phyloP scores from a whole-genome alignment of 2,113 vertebrate genomes.

The Montifringilla adamsi region DNA sequence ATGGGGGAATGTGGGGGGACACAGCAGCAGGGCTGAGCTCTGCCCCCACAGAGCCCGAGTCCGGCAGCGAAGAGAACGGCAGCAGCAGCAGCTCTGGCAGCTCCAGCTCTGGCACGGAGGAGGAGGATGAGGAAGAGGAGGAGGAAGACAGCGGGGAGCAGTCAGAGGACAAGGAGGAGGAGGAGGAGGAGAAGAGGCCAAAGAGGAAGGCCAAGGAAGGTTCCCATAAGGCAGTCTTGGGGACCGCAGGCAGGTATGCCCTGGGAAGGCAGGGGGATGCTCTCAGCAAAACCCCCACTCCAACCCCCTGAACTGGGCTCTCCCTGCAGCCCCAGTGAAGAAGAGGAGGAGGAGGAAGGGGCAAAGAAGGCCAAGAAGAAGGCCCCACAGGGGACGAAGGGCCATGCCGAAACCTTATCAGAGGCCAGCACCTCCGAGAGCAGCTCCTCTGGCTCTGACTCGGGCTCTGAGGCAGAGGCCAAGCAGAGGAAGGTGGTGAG shows the following conservation, averaged over 20 bases:
- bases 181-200: constrained; percentile 73
- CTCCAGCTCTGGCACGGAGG: constrained; percentile 75
- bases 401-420: constrained; percentile 75
- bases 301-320: neutral
- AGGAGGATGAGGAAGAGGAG: constrained; percentile 77
- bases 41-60: constrained; percentile 79
- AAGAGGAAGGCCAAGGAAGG: constrained; percentile 72
- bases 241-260: constrained; percentile 71
- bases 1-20: neutral
- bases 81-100: constrained; percentile 54
- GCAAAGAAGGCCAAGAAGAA: constrained; percentile 63
- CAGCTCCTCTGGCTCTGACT: constrained; percentile 82
- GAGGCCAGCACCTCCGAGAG: constrained; percentile 85
- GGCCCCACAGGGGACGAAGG: constrained; percentile 46
- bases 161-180: constrained; percentile 75
- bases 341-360: constrained; percentile 77
- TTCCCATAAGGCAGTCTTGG: constrained; percentile 54
- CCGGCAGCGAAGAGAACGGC: constrained; percentile 76
- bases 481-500: constrained; percentile 81
- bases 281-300: fast-evolving
- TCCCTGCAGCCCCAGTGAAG: constrained; percentile 71
- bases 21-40: neutral
- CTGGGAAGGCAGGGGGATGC: neutral
- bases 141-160: constrained; percentile 77
- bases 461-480: constrained; percentile 74